Percentiles rank a stretch among this genome's conserved stretches.
Conservation (phyloP, 1,140 invertebrate genomes). For the Panonychus citri region DNA sequence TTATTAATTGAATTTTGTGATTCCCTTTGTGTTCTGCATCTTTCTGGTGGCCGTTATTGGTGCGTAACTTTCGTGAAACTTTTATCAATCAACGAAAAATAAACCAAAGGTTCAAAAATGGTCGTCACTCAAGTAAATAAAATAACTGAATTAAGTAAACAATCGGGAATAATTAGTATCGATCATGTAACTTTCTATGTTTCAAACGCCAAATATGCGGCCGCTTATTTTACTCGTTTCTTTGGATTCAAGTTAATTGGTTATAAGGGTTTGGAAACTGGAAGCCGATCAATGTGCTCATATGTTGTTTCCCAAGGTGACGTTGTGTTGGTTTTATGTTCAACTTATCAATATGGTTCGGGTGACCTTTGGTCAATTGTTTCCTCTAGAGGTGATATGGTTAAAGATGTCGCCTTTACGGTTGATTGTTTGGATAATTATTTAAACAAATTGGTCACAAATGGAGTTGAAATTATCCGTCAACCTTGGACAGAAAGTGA, state of each 20-base stretch:
- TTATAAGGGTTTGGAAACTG: conserved; percentile 86
- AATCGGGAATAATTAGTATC: too few species aligned
- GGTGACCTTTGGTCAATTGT: conserved; percentile 40
- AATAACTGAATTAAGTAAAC: too few species aligned
- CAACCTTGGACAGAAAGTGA: conserved; percentile 6
- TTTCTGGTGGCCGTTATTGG: too few species aligned
- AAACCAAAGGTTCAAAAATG: too few species aligned
- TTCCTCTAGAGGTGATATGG: conserved; percentile 76
- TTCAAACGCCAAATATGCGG: conserved; percentile 91
- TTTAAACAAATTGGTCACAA: background rate
- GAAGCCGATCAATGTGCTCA: conserved; percentile 47
- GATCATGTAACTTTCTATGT: conserved; percentile 78
- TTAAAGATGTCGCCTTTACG: conserved; percentile 81
- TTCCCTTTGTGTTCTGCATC: too few species aligned
- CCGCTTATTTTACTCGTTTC: conserved; percentile 67
- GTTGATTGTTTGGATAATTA: conserved; percentile 63
- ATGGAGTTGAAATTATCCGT: background rate
- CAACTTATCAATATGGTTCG: conserved; percentile 18
- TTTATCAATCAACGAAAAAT: too few species aligned
- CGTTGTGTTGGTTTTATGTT: conserved; percentile 78
- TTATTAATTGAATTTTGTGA: too few species aligned
- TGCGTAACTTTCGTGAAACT: too few species aligned
- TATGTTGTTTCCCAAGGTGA: conserved; percentile 83
- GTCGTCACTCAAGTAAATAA: too few species aligned
- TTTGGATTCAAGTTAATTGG: conserved; percentile 79